Evolutionary conservation across 2,113 vertebrate species (phyloP).

Genomic region (Rhinichthys klamathensis): DNA sequence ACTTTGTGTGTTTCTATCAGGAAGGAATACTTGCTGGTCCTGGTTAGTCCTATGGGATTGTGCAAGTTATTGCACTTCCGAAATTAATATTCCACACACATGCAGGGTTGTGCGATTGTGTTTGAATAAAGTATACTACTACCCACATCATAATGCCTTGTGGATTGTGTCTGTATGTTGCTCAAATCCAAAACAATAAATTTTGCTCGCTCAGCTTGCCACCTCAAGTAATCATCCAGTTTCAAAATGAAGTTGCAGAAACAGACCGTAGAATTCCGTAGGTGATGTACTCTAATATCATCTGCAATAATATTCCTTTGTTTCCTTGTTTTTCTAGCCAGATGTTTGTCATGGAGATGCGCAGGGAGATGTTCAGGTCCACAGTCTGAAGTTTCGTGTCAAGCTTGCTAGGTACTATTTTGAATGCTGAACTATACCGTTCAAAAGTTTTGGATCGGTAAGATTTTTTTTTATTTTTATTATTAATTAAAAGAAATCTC

Average conservation of each 20-base stretch:
- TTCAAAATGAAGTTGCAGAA: background rate
- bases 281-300: background rate
- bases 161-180: conserved; percentile 10
- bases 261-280: background rate
- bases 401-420: too few species aligned
- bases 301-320: background rate
- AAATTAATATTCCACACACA: conserved; percentile 34
- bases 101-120: background rate
- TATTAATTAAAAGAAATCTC: too few species aligned
- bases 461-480: too few species aligned
- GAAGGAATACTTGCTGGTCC: background rate
- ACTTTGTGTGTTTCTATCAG: background rate
- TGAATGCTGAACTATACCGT: too few species aligned
- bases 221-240: conserved; percentile 18
- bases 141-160: conserved; percentile 29
- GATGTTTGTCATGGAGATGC: background rate
- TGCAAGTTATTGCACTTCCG: conserved; percentile 22
- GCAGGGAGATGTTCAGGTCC: too few species aligned
- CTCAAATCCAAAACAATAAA: conserved; percentile 34
- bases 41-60: conserved; percentile 19
- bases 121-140: conserved; percentile 22
- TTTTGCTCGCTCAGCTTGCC: background rate
- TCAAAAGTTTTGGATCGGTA: too few species aligned
- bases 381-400: too few species aligned
- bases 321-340: background rate